phyloP scores from a whole-genome alignment of 2,888 invertebrate species.

The Fragum fragum region DNA sequence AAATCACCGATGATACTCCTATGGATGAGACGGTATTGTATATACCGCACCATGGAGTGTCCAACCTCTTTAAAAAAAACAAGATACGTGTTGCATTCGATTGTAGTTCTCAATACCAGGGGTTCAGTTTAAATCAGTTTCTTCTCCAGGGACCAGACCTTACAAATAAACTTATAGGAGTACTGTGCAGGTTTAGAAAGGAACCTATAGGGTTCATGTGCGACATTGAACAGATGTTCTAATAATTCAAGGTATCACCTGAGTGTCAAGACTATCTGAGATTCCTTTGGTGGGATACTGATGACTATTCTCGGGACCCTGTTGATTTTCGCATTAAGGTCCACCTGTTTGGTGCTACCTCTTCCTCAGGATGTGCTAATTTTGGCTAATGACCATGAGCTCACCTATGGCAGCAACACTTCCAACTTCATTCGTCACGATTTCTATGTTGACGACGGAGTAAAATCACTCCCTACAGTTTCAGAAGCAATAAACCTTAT shows the following conservation, averaged over 20 bases:
- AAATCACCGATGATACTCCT: background rate
- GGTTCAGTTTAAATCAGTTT: conserved; percentile 37
- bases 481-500: too few relatives aligned
- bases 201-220: conserved; percentile 51
- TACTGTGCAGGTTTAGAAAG: conserved; percentile 53
- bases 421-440: too few relatives aligned
- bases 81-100: conserved; percentile 60
- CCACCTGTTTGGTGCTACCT: conserved; percentile 50
- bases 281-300: conserved; percentile 54
- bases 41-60: conserved; percentile 48
- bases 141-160: conserved; percentile 61
- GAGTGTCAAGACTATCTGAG: conserved; percentile 51
- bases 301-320: conserved; percentile 7
- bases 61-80: conserved; percentile 25
- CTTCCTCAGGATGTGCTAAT: background rate
- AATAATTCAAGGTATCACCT: conserved; percentile 41
- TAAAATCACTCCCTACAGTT: too few relatives aligned
- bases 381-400: too few relatives aligned
- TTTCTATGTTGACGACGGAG: too few relatives aligned
- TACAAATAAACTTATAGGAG: conserved; percentile 53
- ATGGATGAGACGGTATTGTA: conserved; percentile 16
- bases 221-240: conserved; percentile 60
- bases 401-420: too few relatives aligned
- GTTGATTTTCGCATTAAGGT: conserved; percentile 60
- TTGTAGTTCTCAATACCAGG: conserved; percentile 51